Evolutionary conservation across 2,797 vertebrate species (phyloP), one percentile per base, ranked within the genome.

Genomic region (Lateolabrax maculatus): DNA sequence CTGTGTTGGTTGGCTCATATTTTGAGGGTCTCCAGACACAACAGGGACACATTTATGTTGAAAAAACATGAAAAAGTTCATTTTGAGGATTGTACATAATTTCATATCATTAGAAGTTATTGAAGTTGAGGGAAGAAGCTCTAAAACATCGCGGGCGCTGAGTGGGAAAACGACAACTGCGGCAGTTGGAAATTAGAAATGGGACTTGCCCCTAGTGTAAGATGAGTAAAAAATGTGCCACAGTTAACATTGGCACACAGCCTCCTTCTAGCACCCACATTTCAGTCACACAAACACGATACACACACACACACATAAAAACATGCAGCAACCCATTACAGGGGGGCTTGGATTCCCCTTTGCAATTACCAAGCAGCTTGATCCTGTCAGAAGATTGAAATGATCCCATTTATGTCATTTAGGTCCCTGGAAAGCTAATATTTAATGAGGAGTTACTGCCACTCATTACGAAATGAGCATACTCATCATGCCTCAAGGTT

Each of bases 311-410:
- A 36, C 31, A 66, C 70, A 69, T 53, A n/a, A 57, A 77, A 13
- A 37, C 46, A 41, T 18, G n/a, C 10, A 70, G 51, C 64, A 80
- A 70, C 78, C 81, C 87, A 86, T 88, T 86, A 91, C 78, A 81
- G 65, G 44, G 65, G 68, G 60, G 57, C 79, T 88, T 85, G 73
- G 84, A 89, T 85, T 93, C 88, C 88, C 86, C 85, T 92, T 91
- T 90, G 86, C 90, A 92, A 90, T 92, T 93, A 90, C 68, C 49
- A 81, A 87, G 88, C 84, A 87, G 90, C 86, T 90, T 91, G 89
- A 94, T 91, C 84, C 86, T 75, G 87, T 88, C 87, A 88, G 82
- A 91, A 93, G 92, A 94, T 92, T 92, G 90, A 77, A 88, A 87
- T 88, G 87, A 91, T 93, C 89, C 81, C 86, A 90, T 94, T 91